Evolutionary conservation across 2,888 invertebrate species (phyloP).

Genomic region (Idaea straminata): DNA sequence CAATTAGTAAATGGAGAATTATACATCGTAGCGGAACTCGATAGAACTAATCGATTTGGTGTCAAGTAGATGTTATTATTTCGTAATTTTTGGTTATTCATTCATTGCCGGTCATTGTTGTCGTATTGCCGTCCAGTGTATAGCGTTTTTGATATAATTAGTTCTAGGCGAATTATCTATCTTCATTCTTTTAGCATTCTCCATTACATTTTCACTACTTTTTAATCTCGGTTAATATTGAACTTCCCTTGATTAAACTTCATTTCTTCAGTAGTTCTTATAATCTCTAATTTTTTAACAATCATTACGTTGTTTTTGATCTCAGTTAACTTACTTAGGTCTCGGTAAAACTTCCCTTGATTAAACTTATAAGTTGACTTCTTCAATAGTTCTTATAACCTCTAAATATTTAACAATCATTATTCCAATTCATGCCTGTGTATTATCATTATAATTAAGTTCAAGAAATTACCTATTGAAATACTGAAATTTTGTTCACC

Average conservation of each 20-base stretch:
- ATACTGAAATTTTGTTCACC: not conserved
- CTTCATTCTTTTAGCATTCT: not conserved
- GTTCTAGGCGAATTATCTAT: not conserved
- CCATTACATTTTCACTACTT: too few species aligned
- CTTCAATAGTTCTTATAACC: not conserved
- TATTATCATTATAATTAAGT: too few species aligned
- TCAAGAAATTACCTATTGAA: not conserved
- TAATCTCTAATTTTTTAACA: not conserved
- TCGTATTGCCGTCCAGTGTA: conserved; percentile 38
- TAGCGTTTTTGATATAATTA: conserved; percentile 19
- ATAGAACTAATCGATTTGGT: conserved; percentile 57
- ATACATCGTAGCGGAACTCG: conserved; percentile 37
- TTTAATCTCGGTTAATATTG: too few species aligned
- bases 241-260: not conserved
- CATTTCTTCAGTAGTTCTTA: not conserved
- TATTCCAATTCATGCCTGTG: not conserved
- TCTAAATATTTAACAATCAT: not conserved
- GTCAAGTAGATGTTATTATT: conserved; percentile 67
- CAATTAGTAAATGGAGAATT: too few species aligned
- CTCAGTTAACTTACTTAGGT: too few species aligned
- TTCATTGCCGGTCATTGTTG: conserved; percentile 60
- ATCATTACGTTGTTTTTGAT: too few species aligned
- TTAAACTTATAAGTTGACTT: not conserved
- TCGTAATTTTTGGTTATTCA: conserved; percentile 59
- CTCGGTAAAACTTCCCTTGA: not conserved